Base-by-base conservation (phyloP, 2,113 vertebrate species). In the Zeus faber region DNA sequence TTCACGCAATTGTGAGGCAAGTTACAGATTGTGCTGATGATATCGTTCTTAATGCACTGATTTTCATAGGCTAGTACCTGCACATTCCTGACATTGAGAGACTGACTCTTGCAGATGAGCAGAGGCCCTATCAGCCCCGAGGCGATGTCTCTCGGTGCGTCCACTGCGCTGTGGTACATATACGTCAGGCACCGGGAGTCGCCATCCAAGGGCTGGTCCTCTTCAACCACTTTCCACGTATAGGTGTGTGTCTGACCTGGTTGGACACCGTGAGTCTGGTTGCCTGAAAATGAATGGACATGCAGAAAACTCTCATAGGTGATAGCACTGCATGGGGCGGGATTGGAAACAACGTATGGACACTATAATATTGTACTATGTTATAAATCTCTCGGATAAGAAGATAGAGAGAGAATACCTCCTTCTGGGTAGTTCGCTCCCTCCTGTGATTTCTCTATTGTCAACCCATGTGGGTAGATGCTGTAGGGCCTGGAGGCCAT, bases 391-490 rank as follows among this genome's bases (percentile, higher is more conserved):
- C n/a, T n/a, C n/a, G 18, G 17, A 8, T 3, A 24, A 16, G 21
- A 41, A 58, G 18, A 50, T 24, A 16, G 18, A 58, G 85, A 67
- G 58, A 90, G 88, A 84, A 57, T 78, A 85, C 86, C 70, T 83
- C 89, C 89, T 45, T 66, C 80, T 29, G 93, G 92, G 77, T 95
- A 93, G 79, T 84, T 88, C 39, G 71, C 86, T 54, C 91, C 92
- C 61, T 96, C 93, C 43, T 92, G 86, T n/a, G 69, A 72, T 70
- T 94, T 94, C 61, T 89, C 85, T 62, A 98, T 89, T 1, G 92
- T 93, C 72, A 99, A 89, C 49, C 97, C 97, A 39, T 99, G 95
- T 27, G 96, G 94, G 54, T 99, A 98, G 80, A 99, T 98, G 69
- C 94, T 98, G 74, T 98, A 98, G 1, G 91, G 88, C 23, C 91